Base-by-base conservation (phyloP, 2,113 vertebrate genomes). In the Trinectes maculatus region DNA sequence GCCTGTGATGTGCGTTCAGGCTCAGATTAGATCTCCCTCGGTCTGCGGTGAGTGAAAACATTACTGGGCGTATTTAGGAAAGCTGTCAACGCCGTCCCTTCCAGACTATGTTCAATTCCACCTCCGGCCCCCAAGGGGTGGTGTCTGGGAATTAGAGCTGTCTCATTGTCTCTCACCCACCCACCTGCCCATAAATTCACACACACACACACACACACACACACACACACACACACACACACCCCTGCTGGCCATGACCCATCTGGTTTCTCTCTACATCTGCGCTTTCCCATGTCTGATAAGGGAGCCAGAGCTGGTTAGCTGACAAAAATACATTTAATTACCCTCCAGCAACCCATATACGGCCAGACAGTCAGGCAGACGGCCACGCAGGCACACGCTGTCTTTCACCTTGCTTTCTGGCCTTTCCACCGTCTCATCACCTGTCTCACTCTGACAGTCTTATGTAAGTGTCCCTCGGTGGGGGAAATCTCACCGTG, bases 41-140 rank as follows among this genome's bases (percentile, higher is more conserved):
- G 75, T 74, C 75, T 71, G 70, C 44, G 46, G 31, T 79, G 80
- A 69, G 71, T 68, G 73, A 85, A 84, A 83, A 87, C 71, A 80
- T 87, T 83, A 86, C 76, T 48, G 79, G 70, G 59, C 25, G 29
- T 90, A 86, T 88, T 89, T 88, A 86, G 74, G 71, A 60, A 71
- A 72, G 75, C 85, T 86, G 83, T 90, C 88, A 90, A 80, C 84
- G 83, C 70, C 68, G 63, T 83, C 84, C 77, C 82, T 85, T 82
- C 73, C 25, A 87, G 75, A 85, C 77, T 52, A 40, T 82, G 87
- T 88, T 89, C 83, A 87, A 81, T 89, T 90, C 81, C 87, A 90
- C 69, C 74, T 86, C 54, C 62, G 76, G 68, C 56, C 74, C 85
- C 78, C 49, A 57, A 81, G 80, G 87, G 74, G 61, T 63, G 59